Evolutionary conservation across 2,113 vertebrate species (phyloP).

Genomic region (Aptenodytes patagonicus): DNA sequence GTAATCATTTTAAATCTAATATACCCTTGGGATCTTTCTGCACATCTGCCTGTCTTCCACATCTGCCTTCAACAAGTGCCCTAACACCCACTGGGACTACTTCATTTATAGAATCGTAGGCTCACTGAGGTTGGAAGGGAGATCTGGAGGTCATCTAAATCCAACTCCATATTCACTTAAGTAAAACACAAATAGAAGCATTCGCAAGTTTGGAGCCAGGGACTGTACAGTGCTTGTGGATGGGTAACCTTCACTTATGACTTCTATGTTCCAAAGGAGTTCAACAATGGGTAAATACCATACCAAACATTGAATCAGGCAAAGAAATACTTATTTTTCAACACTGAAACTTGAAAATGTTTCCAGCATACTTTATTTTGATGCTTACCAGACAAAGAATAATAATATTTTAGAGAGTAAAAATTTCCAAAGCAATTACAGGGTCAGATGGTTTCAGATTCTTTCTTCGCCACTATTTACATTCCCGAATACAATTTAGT

Average conservation of each 20-base stretch:
- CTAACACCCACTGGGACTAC: not conserved
- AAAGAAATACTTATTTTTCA: not conserved
- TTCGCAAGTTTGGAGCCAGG: not conserved
- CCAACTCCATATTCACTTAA: not conserved
- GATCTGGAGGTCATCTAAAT: not conserved
- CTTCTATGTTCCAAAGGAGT: not conserved
- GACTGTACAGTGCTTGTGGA: not conserved
- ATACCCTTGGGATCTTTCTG: not conserved
- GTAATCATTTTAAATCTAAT: not conserved
- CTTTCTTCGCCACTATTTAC: accelerated
- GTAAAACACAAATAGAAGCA: not conserved
- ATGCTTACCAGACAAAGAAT: not conserved
- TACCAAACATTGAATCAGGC: not conserved
- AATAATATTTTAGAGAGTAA: not conserved
- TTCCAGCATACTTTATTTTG: not conserved
- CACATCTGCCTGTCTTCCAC: not conserved
- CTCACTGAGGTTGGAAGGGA: not conserved
- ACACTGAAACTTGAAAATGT: not conserved
- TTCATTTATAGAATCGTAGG: not conserved
- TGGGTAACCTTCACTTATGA: not conserved
- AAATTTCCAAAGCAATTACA: not conserved
- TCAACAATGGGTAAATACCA: not conserved
- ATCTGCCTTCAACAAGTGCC: not conserved
- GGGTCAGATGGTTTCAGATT: not conserved
- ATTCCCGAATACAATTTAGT: not conserved